Conservation (phyloP, 2,113 vertebrate species). For the Mobula birostris region DNA sequence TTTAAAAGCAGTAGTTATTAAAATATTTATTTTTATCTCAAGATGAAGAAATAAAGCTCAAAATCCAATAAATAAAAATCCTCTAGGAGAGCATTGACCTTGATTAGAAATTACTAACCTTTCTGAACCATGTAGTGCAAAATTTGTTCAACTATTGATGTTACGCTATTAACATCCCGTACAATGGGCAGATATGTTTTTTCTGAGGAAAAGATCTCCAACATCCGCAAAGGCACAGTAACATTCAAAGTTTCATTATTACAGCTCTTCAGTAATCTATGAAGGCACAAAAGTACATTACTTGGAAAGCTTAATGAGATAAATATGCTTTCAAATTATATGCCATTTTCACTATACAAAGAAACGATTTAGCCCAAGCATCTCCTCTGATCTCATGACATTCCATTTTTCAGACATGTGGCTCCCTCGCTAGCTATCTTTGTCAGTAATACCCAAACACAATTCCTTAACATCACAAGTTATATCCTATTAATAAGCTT, state of each 20-base stretch:
- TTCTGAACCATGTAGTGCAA: slow-evolving; percentile 97
- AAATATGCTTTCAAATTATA: background rate
- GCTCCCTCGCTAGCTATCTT: no score
- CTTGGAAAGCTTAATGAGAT: background rate
- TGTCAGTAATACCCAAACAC: no score
- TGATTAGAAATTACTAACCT: slow-evolving; percentile 60
- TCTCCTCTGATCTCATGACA: no score
- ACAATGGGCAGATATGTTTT: slow-evolving; percentile 77
- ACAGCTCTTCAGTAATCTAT: slow-evolving; percentile 76
- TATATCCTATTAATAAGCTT: no score
- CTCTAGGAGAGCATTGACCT: no score
- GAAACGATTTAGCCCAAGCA: no score
- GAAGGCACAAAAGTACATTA: slow-evolving; percentile 38
- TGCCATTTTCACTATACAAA: background rate
- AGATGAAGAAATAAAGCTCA: background rate
- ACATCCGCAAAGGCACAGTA: slow-evolving; percentile 92
- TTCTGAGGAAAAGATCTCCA: slow-evolving; percentile 90
- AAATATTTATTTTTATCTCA: background rate
- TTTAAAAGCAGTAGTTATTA: background rate
- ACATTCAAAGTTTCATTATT: slow-evolving; percentile 81
- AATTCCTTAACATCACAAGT: no score
- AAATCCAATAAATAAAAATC: background rate
- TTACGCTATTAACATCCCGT: slow-evolving; percentile 71
- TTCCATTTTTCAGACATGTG: no score
- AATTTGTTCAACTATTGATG: slow-evolving; percentile 87